phyloP scores from a whole-genome alignment of 2,888 invertebrate species.

The Drosophila subquinaria region DNA sequence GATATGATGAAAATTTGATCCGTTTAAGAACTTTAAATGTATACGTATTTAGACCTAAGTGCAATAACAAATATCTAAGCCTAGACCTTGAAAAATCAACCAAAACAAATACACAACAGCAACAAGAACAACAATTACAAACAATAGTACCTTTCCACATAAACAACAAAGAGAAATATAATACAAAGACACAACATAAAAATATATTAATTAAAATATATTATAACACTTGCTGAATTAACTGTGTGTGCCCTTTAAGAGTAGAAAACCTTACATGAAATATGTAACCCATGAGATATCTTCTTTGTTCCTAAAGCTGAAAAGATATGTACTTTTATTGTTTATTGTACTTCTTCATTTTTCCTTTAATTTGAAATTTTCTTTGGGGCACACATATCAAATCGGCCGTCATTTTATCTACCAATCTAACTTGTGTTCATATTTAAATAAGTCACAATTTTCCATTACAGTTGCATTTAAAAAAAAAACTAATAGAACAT shows the following conservation, averaged over 20 bases:
- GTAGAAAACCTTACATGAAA: neutral
- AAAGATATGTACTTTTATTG: no score
- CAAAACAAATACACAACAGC: constrained; percentile 48
- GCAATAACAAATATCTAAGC: constrained; percentile 55
- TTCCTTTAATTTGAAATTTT: neutral
- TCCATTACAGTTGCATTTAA: constrained; percentile 40
- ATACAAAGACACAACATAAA: constrained; percentile 16
- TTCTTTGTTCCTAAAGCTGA: no score
- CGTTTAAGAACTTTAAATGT: constrained; percentile 73
- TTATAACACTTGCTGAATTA: constrained; percentile 17
- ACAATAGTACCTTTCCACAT: constrained; percentile 77
- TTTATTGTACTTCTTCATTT: no score
- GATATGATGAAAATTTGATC: constrained; percentile 44
- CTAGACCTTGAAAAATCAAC: constrained; percentile 37
- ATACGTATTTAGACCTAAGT: constrained; percentile 74
- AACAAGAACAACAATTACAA: constrained; percentile 44
- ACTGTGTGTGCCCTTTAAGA: constrained; percentile 8
- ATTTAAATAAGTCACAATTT: constrained; percentile 38
- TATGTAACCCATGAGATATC: no score
- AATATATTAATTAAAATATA: constrained; percentile 13
- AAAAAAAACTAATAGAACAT: constrained; percentile 29
- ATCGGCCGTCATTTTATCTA: constrained; percentile 9
- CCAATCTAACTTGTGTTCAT: constrained; percentile 67
- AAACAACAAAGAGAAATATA: constrained; percentile 38
- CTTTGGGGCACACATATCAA: neutral